A percentile compares a stretch with the other conserved stretches of the same genome.
These are phyloP conservation scores for Phortica magna DNA, from an alignment of 2,888 invertebrate genomes.

Conservation along the genomic window DNA sequence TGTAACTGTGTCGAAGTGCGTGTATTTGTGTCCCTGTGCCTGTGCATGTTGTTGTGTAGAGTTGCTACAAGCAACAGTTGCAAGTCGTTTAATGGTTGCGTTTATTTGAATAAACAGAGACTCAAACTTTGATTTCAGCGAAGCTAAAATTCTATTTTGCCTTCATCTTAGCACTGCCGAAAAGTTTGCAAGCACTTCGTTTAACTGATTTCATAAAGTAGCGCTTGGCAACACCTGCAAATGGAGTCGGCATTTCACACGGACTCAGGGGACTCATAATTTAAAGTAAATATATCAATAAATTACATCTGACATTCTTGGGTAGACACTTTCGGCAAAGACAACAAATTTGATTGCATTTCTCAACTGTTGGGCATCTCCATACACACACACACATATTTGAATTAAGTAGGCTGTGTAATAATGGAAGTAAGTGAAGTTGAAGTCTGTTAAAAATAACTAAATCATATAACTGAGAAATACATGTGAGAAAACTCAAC, in stretches of 20 bases:
- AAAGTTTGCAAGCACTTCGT: constrained; percentile 68
- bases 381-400: not conserved
- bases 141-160: constrained; percentile 31
- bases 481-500: no score
- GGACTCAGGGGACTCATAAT: constrained; percentile 71
- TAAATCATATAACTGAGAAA: no score
- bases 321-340: not conserved
- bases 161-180: constrained; percentile 39
- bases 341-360: not conserved
- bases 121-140: constrained; percentile 66
- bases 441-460: no score
- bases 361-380: not conserved
- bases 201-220: constrained; percentile 63
- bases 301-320: constrained; percentile 58
- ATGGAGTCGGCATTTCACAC: constrained; percentile 41
- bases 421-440: no score
- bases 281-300: constrained; percentile 70
- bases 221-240: constrained; percentile 61
- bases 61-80: constrained; percentile 61
- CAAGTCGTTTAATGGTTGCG: constrained; percentile 70
- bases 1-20: not conserved
- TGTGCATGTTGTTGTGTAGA: not conserved
- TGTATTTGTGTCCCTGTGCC: not conserved
- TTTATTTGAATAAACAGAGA: constrained; percentile 72
- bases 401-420: no score